Conservation (phyloP, 2,797 vertebrate genomes). For the Todus mexicanus region DNA sequence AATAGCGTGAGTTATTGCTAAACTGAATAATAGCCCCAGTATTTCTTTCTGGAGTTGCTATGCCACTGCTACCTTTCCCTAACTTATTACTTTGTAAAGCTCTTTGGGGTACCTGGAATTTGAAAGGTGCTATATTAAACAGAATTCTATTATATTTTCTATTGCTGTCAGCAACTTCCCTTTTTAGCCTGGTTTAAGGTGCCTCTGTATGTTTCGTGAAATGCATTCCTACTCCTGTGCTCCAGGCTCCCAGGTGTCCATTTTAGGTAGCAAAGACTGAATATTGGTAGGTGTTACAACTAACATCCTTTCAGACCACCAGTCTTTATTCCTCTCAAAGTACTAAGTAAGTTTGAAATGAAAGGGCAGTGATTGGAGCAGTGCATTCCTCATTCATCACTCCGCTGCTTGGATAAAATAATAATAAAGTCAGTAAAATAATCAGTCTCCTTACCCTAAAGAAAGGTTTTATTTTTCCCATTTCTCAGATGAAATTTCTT, state of each 20-base stretch:
- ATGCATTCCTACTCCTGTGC: neutral
- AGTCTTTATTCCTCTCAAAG: neutral
- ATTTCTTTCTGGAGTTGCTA: constrained; percentile 38
- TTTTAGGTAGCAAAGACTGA: constrained; percentile 5
- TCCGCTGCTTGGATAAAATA: neutral
- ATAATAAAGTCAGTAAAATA: constrained; percentile 13
- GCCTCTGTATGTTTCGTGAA: neutral
- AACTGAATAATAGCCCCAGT: constrained; percentile 8
- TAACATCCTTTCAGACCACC: neutral
- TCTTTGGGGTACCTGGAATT: constrained; percentile 31
- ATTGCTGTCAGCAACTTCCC: constrained; percentile 26
- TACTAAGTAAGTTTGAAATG: neutral
- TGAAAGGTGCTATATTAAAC: constrained; percentile 39
- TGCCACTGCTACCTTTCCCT: neutral
- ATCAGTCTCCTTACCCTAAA: neutral
- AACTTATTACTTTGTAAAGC: constrained; percentile 28
- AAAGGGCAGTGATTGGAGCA: neutral
- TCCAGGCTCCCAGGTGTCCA: neutral
- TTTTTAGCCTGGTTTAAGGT: constrained; percentile 9
- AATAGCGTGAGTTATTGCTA: constrained; percentile 24
- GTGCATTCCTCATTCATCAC: neutral
- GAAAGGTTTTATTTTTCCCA: neutral
- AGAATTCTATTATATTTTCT: constrained; percentile 32
- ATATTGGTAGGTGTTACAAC: neutral
- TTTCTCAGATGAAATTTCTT: neutral